A percentile compares a stretch with the other conserved stretches of the same genome.
Evolutionary conservation across 2,797 vertebrate genomes (phyloP).

Genomic region (Austrolebias charrua): DNA sequence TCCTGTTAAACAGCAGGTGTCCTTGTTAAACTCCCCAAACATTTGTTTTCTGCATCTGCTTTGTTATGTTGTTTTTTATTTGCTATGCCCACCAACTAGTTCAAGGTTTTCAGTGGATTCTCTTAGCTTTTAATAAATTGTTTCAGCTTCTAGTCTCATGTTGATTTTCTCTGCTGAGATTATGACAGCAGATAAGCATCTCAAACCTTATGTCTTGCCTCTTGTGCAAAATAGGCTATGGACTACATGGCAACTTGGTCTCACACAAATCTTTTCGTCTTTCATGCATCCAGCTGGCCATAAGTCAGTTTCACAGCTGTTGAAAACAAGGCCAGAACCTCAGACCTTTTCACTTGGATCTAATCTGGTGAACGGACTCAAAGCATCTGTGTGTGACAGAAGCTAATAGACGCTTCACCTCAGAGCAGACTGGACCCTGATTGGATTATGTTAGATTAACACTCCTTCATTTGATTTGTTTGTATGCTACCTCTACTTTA

Average conservation of each 20-base stretch:
- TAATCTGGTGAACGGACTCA: conserved; percentile 41
- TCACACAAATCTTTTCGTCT: conserved; percentile 41
- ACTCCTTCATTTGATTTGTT: conserved; percentile 51
- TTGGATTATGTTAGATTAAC: conserved; percentile 63
- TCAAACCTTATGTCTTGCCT: conserved; percentile 33
- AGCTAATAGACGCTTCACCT: conserved; percentile 35
- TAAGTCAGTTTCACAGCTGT: conserved; percentile 35
- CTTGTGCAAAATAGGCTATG: conserved; percentile 28
- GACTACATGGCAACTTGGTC: conserved; percentile 11
- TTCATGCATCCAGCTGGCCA: conserved; percentile 23
- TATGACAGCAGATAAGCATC: conserved; percentile 63
- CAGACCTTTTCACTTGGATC: conserved; percentile 44
- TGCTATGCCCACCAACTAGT: background rate
- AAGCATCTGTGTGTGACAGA: conserved; percentile 36
- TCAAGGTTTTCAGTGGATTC: conserved; percentile 8
- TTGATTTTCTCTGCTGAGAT: conserved; percentile 37
- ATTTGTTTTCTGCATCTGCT: conserved; percentile 17
- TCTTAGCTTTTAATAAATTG: conserved; percentile 14
- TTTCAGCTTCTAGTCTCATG: conserved; percentile 10
- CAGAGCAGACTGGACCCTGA: conserved; percentile 46
- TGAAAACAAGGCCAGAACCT: conserved; percentile 37
- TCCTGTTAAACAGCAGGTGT: conserved; percentile 66
- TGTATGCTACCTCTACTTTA: conserved; percentile 34
- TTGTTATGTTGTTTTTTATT: conserved; percentile 13
- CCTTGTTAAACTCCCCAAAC: conserved; percentile 56